A percentile compares a stretch with the other conserved stretches of the same genome.
These are phyloP conservation scores for Spilogale gracilis DNA, from an alignment of 2,113 vertebrate genomes.

Conservation along the genomic window DNA sequence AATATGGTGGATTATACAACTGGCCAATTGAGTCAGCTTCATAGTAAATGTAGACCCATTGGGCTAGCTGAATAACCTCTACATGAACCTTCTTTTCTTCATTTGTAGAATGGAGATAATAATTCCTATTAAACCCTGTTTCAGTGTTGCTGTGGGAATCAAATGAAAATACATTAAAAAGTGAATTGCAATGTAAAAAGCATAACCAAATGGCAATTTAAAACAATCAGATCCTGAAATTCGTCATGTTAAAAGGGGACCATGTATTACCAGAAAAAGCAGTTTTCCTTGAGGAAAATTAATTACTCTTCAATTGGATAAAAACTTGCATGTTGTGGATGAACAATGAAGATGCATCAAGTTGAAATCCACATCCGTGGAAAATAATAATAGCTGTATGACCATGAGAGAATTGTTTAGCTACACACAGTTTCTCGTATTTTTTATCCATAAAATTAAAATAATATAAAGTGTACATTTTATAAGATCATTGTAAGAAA, in stretches of 20 bases:
- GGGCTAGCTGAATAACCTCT: slow-evolving; percentile 51
- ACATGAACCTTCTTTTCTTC: slow-evolving; percentile 57
- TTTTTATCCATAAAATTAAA: slow-evolving; percentile 17
- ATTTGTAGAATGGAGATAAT: slow-evolving; percentile 58
- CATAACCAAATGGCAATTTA: slow-evolving; percentile 74
- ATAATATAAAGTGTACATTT: not conserved
- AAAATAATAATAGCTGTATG: slow-evolving; percentile 49
- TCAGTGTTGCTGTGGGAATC: slow-evolving; percentile 69
- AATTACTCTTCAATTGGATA: slow-evolving; percentile 64
- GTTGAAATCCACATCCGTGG: not conserved
- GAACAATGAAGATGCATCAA: not conserved
- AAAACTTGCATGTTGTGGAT: not conserved
- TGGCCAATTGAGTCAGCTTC: not conserved
- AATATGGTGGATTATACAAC: slow-evolving; percentile 12
- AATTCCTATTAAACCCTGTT: slow-evolving; percentile 64
- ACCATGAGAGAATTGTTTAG: not conserved
- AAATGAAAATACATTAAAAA: slow-evolving; percentile 75
- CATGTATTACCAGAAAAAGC: not conserved
- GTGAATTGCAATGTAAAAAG: slow-evolving; percentile 71
- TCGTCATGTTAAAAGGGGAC: slow-evolving; percentile 42
- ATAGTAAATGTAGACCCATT: not conserved
- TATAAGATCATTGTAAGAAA: not conserved
- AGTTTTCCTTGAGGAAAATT: slow-evolving; percentile 65
- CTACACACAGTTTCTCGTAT: not conserved
- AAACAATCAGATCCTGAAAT: slow-evolving; percentile 70